Conservation (phyloP, 2,113 vertebrate species). For the Noturus placidus region DNA sequence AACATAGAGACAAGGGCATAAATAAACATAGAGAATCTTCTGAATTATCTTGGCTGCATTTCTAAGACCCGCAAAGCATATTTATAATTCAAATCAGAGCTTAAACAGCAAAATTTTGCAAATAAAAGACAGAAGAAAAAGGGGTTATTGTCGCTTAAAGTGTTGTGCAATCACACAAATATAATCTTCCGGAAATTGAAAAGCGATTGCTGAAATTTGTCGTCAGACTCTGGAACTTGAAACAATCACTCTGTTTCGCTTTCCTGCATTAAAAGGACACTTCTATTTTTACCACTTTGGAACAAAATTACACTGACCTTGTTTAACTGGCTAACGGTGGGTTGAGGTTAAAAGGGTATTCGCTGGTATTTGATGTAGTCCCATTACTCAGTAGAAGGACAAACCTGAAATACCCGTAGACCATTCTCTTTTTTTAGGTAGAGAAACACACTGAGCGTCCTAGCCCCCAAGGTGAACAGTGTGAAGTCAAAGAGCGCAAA, state of each 20-base stretch:
- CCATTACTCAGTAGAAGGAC: conserved; percentile 3
- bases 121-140: neutral
- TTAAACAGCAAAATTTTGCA: neutral
- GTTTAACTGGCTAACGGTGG: neutral
- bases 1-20: neutral
- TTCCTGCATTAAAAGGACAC: neutral
- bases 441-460: neutral
- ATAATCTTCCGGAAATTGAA: conserved; percentile 15
- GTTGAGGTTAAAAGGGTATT: conserved; percentile 10
- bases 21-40: neutral
- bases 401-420: conserved; percentile 15
- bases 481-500: conserved; percentile 1
- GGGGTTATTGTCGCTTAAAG: neutral
- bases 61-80: neutral
- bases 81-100: neutral
- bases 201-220: conserved; percentile 23
- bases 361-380: neutral
- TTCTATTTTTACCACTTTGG: neutral
- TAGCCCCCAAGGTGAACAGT: conserved; percentile 3
- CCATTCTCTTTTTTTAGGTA: neutral
- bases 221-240: neutral
- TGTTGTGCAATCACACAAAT: neutral
- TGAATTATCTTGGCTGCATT: neutral
- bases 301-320: conserved; percentile 8
- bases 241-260: neutral